phyloP scores from a whole-genome alignment of 2,888 invertebrate genomes.

The Oxystoma pomonae region DNA sequence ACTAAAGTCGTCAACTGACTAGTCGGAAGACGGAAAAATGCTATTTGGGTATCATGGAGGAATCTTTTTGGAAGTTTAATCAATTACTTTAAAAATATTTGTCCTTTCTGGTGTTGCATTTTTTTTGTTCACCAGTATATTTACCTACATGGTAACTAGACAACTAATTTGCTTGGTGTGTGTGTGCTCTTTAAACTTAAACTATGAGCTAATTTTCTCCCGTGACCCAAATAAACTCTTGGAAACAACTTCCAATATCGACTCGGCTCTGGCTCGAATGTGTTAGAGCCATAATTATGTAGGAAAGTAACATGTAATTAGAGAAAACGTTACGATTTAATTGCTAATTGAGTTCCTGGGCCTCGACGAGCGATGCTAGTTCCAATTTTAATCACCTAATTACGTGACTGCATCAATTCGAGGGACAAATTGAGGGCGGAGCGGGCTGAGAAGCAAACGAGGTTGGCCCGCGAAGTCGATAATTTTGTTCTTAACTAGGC shows the following conservation, averaged over 20 bases:
- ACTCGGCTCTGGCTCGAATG: not conserved
- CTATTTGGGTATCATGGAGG: no score
- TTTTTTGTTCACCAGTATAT: no score
- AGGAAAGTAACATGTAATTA: slow-evolving; percentile 55
- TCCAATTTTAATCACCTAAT: slow-evolving; percentile 59
- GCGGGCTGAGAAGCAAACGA: not conserved
- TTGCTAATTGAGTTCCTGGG: slow-evolving; percentile 58
- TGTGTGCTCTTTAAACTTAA: not conserved
- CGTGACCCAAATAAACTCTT: not conserved
- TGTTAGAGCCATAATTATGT: slow-evolving; percentile 45
- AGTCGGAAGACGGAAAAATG: no score
- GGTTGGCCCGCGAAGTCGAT: not conserved
- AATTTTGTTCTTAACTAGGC: not conserved
- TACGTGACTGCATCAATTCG: slow-evolving; percentile 45
- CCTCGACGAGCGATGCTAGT: slow-evolving; percentile 49
- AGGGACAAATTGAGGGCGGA: not conserved
- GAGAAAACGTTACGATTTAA: slow-evolving; percentile 57
- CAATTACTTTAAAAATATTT: no score
- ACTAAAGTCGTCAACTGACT: no score
- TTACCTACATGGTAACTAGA: no score
- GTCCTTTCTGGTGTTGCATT: no score
- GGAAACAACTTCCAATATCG: not conserved
- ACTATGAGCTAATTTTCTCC: not conserved
- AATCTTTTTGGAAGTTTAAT: no score
- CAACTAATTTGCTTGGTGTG: not conserved